Base-by-base conservation (phyloP, 2,888 invertebrate genomes). In the Dendrolimus pini region DNA sequence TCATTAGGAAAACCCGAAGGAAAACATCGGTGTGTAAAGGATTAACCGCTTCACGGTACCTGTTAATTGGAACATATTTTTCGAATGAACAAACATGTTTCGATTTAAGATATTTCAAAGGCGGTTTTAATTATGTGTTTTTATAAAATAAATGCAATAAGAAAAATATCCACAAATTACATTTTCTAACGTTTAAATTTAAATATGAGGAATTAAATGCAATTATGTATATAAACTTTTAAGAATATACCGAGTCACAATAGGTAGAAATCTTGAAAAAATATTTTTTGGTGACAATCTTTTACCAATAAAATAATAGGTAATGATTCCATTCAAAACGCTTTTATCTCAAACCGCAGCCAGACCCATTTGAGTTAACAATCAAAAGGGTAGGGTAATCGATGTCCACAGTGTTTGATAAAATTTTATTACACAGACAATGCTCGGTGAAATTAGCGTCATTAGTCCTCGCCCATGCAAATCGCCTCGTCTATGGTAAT, bases 341-440 rank as follows among this genome's bases (percentile, higher is more conserved):
- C 55, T 10, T 54, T 18, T 54, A 54, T 18, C 18, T 18, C 54
- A 54, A 18, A 30, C 54, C 54, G 41, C 30, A 54, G 7, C 41
- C 41, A 56, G 42, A 53, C 41, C 55, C 30, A 55, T 55, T 58
- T 52, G 41, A 18, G 52, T 47, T 41, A 47, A 67, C 69, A 72
- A 71, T 72, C 70, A 67, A 71, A 72, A 59, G 57, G 30, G 55
- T 68, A 72, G 71, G 69, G 65, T 68, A 74, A 77, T 75, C 67
- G 70, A 64, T 68, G 70, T 69, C 66, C 72, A 66, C 70, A 74
- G 71, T 71, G 76, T 80, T 78, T 82, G 80, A 81, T 83, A 80
- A 81, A 82, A 85, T 85, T 81, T 82, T 81, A 83, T 80, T 74
- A 74, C 72, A 67, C 64, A 71, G 69, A 79, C 81, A 81, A 83